These are phyloP conservation scores for Entelurus aequoreus DNA, from an alignment of 2,113 vertebrate species.

Conservation along the genomic window DNA sequence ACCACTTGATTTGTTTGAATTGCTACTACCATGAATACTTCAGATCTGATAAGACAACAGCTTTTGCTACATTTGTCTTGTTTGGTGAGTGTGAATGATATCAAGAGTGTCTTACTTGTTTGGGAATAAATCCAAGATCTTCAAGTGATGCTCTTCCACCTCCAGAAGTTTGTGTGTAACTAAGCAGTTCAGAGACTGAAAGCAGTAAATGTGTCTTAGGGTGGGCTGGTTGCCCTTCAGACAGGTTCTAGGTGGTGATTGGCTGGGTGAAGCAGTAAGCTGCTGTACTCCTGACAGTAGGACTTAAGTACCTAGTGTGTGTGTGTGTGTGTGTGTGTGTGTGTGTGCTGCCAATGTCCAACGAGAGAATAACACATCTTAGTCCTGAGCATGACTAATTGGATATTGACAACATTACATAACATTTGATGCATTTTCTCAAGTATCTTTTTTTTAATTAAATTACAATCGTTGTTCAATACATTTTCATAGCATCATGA, in stretches of 20 bases:
- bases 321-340: conserved; percentile 6
- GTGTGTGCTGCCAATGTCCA: conserved; percentile 30
- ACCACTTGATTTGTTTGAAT: too few relatives aligned
- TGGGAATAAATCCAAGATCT: not conserved
- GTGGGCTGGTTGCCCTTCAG: conserved; percentile 25
- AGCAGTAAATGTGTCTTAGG: conserved; percentile 21
- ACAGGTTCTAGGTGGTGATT: conserved; percentile 36
- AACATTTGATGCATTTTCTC: conserved; percentile 12
- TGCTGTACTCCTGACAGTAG: conserved; percentile 19
- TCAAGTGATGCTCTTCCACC: not conserved
- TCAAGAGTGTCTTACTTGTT: conserved; percentile 31
- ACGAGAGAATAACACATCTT: conserved; percentile 8
- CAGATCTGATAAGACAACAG: too few relatives aligned
- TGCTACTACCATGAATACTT: too few relatives aligned
- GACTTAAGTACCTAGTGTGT: conserved; percentile 27
- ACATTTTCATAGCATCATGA: conserved; percentile 30
- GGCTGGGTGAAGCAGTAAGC: conserved; percentile 44
- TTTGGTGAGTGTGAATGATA: too few relatives aligned
- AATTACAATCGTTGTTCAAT: conserved; percentile 56
- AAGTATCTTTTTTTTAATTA: conserved; percentile 55
- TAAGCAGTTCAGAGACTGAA: conserved; percentile 1
- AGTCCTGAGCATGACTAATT: conserved; percentile 8
- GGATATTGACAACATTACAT: conserved; percentile 2
- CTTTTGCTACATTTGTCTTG: too few relatives aligned
- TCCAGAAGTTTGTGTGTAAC: not conserved